Base-by-base conservation (phyloP, 1,140 invertebrate species). In the Zaprionus kolodkinae region DNA sequence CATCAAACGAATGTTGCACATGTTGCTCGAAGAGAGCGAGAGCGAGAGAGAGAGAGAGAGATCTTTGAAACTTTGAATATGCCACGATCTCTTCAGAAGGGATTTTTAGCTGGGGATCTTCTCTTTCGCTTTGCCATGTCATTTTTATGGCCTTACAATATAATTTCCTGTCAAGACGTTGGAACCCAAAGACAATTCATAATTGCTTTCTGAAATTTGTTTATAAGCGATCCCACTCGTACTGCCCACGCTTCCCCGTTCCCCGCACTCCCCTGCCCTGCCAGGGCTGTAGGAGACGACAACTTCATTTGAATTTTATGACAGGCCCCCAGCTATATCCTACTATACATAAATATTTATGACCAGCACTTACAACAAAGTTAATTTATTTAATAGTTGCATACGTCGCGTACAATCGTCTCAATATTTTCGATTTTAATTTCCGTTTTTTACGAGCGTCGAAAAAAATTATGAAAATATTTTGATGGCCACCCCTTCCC, bases 321-420 rank as follows among this genome's bases (percentile, higher is more conserved):
- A 79, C 85, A 81, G 68, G 21, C 54, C 33, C 70, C 65, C 27
- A 30, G 27, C 3, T 6, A 30, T 30, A 30, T 3, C 27, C 0
- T 30, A 30, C 27, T 21, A 30, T 30, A 57, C 68, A 89, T 89
- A 89, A 89, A 89, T 89, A 89, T 89, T 89, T 89, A 89, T 89
- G 85, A 69, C 72, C 85, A 89, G 85, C 85, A 85, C 85, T 89
- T 89, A 89, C 85, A 89, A 89, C 85, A 81, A 89, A 89, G 72
- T 89, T 89, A 89, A 89, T 89, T 89, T 89, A 89, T 89, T 89
- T 84, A 85, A 89, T 89, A 89, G 84, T 84, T 80, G 77, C 70
- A 65, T 57, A 52, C 48, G 38, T 40, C 27, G n/a, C 2, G 62
- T 50, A 78, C 76, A 6, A 78, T 61, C 45, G 52, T 27, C 27